Base-by-base conservation (phyloP, 1,140 invertebrate species). In the Mycetomoellerius zeteki region DNA sequence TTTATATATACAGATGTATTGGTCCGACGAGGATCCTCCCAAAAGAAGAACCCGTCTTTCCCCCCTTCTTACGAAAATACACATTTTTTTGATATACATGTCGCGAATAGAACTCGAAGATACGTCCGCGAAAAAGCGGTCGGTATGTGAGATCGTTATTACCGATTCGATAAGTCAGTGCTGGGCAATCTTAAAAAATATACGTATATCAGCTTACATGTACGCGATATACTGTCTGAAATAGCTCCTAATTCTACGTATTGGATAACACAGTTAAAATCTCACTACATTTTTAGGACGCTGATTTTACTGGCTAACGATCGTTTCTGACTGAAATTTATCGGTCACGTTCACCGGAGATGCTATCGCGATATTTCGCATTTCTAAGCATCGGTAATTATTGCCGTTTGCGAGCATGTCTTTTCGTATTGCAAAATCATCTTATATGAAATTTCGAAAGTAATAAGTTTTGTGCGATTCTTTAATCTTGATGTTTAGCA, bases 11-110 rank as follows among this genome's bases (percentile, higher is more conserved):
- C 54, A 71, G 62, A 73, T 50, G 50, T 87, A 89, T 92, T 93
- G 85, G 80, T 86, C 85, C 91, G 88, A 90, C 86, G 72, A 82
- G 88, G 88, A 86, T 86, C 88, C 54, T 88, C 82, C 85, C 65
- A 24, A 87, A 89, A 85, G 60, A 84, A 73, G 58, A 78, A 84
- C 56, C 73, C 62, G 62, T 65, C 75, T 37, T 64, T 58, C 76
- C 60, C 14, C 24, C 60, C 65, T 85, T 87, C 78, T 62, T 85
- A 82, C 27, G 52, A 81, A 85, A 89, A 85, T 87, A 89, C 82
- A 90, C 67, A 62, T 80, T 60, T 82, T 75, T 89, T 87, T 75
- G 73, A 90, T 89, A 85, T 71, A 72, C 56, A 54, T 43, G 54
- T 60, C 73, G 64, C 72, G 47, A 87, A 86, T 80, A 65, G 71